A percentile compares a stretch with the other conserved stretches of the same genome.
These are phyloP conservation scores for Drepana falcataria DNA, from an alignment of 2,888 invertebrate species.

Conservation along the genomic window DNA sequence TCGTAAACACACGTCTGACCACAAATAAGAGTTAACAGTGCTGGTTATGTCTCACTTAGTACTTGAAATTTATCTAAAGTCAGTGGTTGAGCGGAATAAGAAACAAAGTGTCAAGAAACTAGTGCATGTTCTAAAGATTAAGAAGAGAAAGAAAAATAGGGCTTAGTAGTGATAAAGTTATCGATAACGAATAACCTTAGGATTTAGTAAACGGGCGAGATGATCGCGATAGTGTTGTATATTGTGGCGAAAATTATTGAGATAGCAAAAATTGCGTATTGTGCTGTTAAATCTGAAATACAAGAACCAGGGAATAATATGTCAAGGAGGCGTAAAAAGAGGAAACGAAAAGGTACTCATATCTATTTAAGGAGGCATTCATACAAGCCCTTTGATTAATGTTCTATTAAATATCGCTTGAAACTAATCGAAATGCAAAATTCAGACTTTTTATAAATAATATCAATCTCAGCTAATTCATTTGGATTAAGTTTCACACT, in stretches of 20 bases:
- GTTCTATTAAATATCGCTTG: too few species aligned
- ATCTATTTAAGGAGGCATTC: conserved; percentile 2
- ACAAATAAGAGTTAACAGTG: conserved; percentile 21
- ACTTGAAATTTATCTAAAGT: conserved; percentile 19
- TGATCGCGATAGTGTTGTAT: conserved; percentile 61
- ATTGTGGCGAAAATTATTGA: conserved; percentile 53
- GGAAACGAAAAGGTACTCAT: conserved; percentile 27
- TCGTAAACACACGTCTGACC: conserved; percentile 2
- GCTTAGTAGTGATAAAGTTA: conserved; percentile 19
- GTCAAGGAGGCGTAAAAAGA: conserved; percentile 26
- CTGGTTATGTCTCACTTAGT: conserved; percentile 38
- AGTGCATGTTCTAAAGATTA: conserved; percentile 32
- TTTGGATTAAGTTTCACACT: too few species aligned
- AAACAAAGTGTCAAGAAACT: conserved; percentile 20
- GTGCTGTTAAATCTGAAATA: conserved; percentile 15
- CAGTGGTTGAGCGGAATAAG: conserved; percentile 15
- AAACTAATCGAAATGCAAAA: too few species aligned
- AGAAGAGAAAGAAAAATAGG: conserved; percentile 42
- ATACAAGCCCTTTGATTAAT: too few species aligned
- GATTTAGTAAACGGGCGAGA: conserved; percentile 23
- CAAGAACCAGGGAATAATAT: conserved; percentile 10
- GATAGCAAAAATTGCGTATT: conserved; percentile 32
- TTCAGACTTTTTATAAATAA: too few species aligned
- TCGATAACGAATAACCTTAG: conserved; percentile 22
- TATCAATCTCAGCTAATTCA: too few species aligned